A percentile compares a stretch with the other conserved stretches of the same genome.
Conservation (phyloP, 2,113 vertebrate genomes). For the Chaenogobius annularis region DNA sequence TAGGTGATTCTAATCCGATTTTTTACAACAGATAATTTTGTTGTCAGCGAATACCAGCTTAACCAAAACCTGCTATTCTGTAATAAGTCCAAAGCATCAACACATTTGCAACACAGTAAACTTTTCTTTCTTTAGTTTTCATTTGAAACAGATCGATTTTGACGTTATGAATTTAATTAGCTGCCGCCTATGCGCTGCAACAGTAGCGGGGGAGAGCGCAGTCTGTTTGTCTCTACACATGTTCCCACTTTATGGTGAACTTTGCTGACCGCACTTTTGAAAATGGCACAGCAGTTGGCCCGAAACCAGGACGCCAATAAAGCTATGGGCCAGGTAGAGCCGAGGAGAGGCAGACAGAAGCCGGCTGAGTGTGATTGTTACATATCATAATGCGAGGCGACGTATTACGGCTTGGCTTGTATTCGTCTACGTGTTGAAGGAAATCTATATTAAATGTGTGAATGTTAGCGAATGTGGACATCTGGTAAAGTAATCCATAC, state of each 20-base stretch:
- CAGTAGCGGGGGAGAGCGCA: slow-evolving; percentile 33
- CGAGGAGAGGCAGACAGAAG: background rate
- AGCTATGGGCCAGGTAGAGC: slow-evolving; percentile 16
- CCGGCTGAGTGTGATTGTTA: slow-evolving; percentile 2
- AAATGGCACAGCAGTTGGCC: slow-evolving; percentile 34
- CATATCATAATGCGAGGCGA: slow-evolving; percentile 1
- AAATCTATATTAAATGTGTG: slow-evolving; percentile 10
- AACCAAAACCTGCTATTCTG: slow-evolving; percentile 34
- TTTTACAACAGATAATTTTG: background rate
- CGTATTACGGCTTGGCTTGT: background rate
- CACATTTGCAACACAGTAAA: slow-evolving; percentile 28
- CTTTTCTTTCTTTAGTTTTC: background rate
- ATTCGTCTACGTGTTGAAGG: background rate
- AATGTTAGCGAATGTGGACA: background rate
- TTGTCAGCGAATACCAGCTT: slow-evolving; percentile 20
- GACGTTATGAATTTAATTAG: slow-evolving; percentile 53
- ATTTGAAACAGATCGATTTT: slow-evolving; percentile 24
- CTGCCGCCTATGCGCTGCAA: slow-evolving; percentile 30
- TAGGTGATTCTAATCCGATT: background rate
- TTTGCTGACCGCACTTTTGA: slow-evolving; percentile 41
- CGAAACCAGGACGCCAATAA: slow-evolving; percentile 45
- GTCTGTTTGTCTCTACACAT: slow-evolving; percentile 60
- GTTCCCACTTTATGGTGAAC: slow-evolving; percentile 60
- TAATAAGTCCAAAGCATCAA: slow-evolving; percentile 22
- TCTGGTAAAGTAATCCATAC: slow-evolving; percentile 5